Evolutionary conservation across 1,140 invertebrate genomes (phyloP).

Genomic region (Aphaenogaster floridana): DNA sequence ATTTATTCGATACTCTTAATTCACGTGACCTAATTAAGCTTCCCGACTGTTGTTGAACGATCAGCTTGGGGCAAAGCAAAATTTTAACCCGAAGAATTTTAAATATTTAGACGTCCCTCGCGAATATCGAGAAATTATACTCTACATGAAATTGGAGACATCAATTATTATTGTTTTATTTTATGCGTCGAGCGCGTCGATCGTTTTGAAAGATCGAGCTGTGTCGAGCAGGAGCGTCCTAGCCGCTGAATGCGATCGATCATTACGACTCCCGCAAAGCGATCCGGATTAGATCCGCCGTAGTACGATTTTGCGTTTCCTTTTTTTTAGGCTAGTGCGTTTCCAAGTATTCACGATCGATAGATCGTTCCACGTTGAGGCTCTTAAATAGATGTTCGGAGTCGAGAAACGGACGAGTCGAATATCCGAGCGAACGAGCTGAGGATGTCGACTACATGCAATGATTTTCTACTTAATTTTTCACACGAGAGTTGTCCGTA

Average conservation of each 20-base stretch:
- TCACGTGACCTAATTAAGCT: not conserved
- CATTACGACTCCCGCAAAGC: slow-evolving; percentile 29
- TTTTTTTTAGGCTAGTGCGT: slow-evolving; percentile 6
- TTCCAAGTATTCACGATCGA: not conserved
- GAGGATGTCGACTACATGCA: not conserved
- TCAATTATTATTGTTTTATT: not conserved
- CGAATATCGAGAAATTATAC: not conserved
- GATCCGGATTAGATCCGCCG: not conserved
- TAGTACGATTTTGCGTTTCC: not conserved
- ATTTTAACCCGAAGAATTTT: not conserved
- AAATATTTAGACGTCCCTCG: not conserved
- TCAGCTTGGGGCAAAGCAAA: not conserved
- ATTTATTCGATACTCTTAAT: not conserved
- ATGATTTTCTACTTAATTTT: slow-evolving; percentile 2
- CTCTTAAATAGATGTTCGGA: slow-evolving; percentile 18
- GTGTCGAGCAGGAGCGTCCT: slow-evolving; percentile 35
- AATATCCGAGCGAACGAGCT: not conserved
- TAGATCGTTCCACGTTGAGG: not conserved
- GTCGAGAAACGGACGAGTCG: slow-evolving; percentile 31
- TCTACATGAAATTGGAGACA: not conserved
- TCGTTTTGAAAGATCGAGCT: not conserved
- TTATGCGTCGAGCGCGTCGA: not conserved
- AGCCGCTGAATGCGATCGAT: slow-evolving; percentile 56
- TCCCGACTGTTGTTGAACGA: not conserved
- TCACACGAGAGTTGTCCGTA: not conserved